Conservation (phyloP, 1,140 invertebrate genomes). For the Pissodes strobi region DNA sequence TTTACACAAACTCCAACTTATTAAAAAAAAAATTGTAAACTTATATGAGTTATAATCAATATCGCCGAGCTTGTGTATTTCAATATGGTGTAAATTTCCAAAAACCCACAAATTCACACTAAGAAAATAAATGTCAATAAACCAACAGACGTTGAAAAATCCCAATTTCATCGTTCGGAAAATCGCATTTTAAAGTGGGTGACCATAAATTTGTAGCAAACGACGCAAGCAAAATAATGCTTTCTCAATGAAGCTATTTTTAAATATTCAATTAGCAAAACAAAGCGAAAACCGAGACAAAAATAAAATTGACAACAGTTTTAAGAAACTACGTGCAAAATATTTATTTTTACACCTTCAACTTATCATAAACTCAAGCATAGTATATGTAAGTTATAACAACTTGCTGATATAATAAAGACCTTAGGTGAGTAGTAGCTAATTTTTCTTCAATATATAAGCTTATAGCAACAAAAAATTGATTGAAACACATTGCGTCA, state of each 20-base stretch:
- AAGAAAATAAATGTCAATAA: no score
- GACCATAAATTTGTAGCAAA: conserved; percentile 3
- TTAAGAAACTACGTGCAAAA: background rate
- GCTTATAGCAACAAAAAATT: no score
- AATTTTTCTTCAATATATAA: no score
- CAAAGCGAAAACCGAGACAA: background rate
- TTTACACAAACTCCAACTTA: no score
- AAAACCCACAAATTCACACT: background rate
- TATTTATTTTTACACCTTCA: background rate
- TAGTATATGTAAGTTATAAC: no score
- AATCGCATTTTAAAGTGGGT: background rate
- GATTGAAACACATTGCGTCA: no score
- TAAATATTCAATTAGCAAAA: conserved; percentile 2
- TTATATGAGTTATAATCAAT: no score
- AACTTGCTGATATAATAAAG: no score
- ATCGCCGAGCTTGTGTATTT: background rate
- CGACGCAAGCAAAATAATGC: conserved; percentile 1
- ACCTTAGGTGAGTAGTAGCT: no score
- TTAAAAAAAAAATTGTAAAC: no score
- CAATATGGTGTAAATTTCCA: background rate
- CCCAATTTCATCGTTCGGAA: background rate
- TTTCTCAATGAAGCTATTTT: conserved; percentile 4
- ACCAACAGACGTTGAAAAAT: background rate
- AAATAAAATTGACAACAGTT: conserved; percentile 6
- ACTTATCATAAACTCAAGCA: no score